These are phyloP conservation scores for Polypterus senegalus DNA, from an alignment of 2,113 vertebrate species.

Conservation along the genomic window DNA sequence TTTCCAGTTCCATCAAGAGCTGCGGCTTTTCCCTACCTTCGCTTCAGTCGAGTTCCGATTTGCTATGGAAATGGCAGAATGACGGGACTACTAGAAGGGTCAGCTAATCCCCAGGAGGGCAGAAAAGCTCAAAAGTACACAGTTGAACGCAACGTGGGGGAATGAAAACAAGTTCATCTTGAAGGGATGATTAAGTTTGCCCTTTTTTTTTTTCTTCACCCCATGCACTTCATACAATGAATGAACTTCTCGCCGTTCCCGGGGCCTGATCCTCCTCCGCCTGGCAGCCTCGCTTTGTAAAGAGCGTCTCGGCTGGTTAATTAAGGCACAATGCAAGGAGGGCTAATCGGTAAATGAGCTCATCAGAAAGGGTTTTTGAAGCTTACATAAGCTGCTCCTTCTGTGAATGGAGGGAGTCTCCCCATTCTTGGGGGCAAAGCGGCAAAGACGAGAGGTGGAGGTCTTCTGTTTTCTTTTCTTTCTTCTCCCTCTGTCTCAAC, in stretches of 20 bases:
- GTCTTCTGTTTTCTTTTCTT: neutral
- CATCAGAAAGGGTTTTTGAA: constrained; percentile 31
- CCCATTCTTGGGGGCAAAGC: constrained; percentile 4
- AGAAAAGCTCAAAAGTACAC: constrained; percentile 32
- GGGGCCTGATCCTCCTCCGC: neutral
- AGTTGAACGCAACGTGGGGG: constrained; percentile 29
- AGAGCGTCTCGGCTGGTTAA: constrained; percentile 44
- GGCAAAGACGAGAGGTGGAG: neutral
- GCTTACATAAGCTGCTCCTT: constrained; percentile 36
- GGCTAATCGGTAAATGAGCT: constrained; percentile 32
- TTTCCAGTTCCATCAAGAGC: too few species aligned
- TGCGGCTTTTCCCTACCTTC: too few species aligned
- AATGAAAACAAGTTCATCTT: constrained; percentile 41
- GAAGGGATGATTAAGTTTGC: constrained; percentile 38
- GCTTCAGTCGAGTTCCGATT: constrained; percentile 23
- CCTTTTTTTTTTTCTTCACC: constrained; percentile 24
- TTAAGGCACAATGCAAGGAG: constrained; percentile 51
- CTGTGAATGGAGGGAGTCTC: constrained; percentile 19
- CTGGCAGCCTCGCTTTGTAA: constrained; percentile 21
- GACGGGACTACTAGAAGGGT: constrained; percentile 21
- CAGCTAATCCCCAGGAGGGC: constrained; percentile 45
- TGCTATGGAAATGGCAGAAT: neutral
- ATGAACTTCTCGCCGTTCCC: neutral
- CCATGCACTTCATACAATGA: constrained; percentile 17
- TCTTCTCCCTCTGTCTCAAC: neutral